Conservation (phyloP, 2,113 vertebrate species). For the Copsychus sechellarum region DNA sequence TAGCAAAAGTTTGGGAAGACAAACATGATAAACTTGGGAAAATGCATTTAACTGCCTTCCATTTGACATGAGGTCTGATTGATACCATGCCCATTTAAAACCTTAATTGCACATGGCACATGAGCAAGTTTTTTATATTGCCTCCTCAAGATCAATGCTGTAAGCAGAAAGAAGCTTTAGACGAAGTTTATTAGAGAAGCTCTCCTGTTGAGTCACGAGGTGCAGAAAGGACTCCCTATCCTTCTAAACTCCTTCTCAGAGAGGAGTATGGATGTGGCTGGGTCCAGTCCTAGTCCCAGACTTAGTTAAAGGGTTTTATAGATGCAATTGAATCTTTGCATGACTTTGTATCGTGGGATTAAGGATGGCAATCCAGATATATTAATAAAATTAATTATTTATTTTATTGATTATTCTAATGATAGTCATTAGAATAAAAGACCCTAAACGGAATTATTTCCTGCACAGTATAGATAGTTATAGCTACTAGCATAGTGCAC, state of each 20-base stretch:
- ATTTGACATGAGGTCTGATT: background rate
- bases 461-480: background rate
- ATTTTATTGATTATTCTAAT: background rate
- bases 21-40: background rate
- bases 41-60: background rate
- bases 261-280: background rate
- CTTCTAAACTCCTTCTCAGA: background rate
- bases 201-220: background rate
- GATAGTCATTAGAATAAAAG: background rate
- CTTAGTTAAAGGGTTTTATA: background rate
- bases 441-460: background rate
- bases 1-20: background rate
- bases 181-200: background rate
- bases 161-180: background rate
- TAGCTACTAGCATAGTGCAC: background rate
- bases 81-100: background rate
- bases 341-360: rapidly evolving
- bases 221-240: background rate
- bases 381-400: background rate
- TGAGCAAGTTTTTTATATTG: background rate
- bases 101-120: background rate
- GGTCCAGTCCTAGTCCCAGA: background rate
- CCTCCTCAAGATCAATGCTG: background rate
- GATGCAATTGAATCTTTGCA: background rate
- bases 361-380: background rate